Conservation (phyloP, 2,113 vertebrate species). For the Phyllostomus discolor region DNA sequence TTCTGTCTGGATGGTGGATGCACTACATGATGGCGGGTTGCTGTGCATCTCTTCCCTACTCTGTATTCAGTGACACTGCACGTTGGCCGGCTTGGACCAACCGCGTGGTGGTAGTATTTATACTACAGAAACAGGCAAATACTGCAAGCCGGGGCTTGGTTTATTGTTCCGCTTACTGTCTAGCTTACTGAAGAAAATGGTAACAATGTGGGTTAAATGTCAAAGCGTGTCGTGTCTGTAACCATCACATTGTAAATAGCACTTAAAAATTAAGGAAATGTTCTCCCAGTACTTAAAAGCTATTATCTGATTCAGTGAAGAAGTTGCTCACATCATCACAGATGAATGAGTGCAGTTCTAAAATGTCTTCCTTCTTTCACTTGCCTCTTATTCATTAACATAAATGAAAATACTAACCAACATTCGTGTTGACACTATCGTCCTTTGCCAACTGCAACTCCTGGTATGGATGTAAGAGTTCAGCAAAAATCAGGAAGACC, state of each 20-base stretch:
- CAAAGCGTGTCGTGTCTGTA: not conserved
- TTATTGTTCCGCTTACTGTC: not conserved
- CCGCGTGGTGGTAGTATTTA: not conserved
- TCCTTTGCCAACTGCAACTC: not conserved
- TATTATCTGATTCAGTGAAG: not conserved
- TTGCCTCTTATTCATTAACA: not conserved
- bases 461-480: not conserved
- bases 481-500: not conserved
- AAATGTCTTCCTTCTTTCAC: not conserved
- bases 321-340: not conserved
- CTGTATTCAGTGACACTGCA: not conserved
- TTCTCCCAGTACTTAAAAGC: not conserved
- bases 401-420: not conserved
- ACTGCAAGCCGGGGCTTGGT: not conserved
- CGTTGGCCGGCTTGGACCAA: not conserved
- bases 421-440: not conserved
- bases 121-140: not conserved
- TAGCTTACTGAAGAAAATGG: not conserved
- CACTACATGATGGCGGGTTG: accelerated
- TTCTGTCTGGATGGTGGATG: not conserved
- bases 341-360: not conserved
- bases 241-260: not conserved
- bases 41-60: not conserved
- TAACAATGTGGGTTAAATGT: not conserved
- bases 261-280: not conserved